These are phyloP conservation scores for Cheiracanthium punctorium DNA, from an alignment of 2,888 invertebrate species.

Conservation along the genomic window DNA sequence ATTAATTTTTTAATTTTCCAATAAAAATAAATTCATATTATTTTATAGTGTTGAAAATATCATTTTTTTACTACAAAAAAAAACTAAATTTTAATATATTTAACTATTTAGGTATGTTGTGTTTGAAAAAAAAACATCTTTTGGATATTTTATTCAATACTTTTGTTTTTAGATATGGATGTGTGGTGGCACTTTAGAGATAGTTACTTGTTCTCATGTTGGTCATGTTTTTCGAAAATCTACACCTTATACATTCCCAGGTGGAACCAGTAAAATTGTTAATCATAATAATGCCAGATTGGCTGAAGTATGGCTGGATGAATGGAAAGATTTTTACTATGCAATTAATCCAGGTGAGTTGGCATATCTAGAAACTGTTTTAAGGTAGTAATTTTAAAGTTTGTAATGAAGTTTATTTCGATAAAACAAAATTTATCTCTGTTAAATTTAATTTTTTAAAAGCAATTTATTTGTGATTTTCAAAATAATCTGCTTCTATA, in stretches of 20 bases:
- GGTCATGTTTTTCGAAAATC: conserved; percentile 98
- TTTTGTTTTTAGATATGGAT: conserved; percentile 88
- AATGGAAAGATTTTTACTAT: conserved; percentile 99
- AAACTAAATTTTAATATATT: neutral
- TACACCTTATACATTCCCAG: conserved; percentile 99
- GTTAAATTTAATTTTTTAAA: too few relatives aligned
- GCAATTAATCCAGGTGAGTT: conserved; percentile 95
- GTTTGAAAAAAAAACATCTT: neutral
- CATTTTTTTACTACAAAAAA: neutral
- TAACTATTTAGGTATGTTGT: neutral
- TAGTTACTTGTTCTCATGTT: conserved; percentile 91
- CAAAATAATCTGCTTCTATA: too few relatives aligned
- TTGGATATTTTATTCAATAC: neutral
- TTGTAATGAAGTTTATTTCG: too few relatives aligned
- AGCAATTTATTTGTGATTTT: too few relatives aligned
- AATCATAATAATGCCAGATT: conserved; percentile 98
- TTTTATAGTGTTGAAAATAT: too few relatives aligned
- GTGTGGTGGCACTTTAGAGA: conserved; percentile 96
- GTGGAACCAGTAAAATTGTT: conserved; percentile 95
- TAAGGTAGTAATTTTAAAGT: too few relatives aligned
- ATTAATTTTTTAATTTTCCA: too few relatives aligned
- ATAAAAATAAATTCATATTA: too few relatives aligned
- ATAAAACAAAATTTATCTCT: too few relatives aligned
- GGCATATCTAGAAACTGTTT: too few relatives aligned
- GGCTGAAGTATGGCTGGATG: conserved; percentile 99